Conservation (phyloP, 2,888 invertebrate species). For the Pandemis cinnamomeana region DNA sequence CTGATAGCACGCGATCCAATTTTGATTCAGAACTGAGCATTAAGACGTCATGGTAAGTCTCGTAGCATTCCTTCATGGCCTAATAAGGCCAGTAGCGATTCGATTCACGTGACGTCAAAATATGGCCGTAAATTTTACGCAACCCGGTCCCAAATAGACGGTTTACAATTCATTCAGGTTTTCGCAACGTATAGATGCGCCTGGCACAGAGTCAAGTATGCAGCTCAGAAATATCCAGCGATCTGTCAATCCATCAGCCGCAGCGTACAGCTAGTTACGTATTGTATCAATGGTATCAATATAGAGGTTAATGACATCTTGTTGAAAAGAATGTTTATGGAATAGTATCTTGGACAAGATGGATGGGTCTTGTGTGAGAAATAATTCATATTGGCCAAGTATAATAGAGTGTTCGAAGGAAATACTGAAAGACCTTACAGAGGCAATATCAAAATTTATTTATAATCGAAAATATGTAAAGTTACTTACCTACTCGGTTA, state of each 20-base stretch:
- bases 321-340: neutral
- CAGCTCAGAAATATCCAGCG: slow-evolving; percentile 40
- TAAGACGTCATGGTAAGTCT: too few species aligned
- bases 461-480: too few species aligned
- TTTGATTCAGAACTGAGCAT: too few species aligned
- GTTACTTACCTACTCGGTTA: too few species aligned
- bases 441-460: too few species aligned
- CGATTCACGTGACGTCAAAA: neutral
- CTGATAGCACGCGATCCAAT: too few species aligned
- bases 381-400: too few species aligned
- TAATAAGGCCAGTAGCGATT: neutral
- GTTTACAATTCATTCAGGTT: slow-evolving; percentile 41
- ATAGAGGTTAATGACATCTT: slow-evolving; percentile 2
- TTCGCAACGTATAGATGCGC: slow-evolving; percentile 49
- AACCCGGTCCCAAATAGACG: slow-evolving; percentile 25
- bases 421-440: too few species aligned
- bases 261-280: neutral
- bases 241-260: slow-evolving; percentile 32
- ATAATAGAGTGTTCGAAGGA: too few species aligned
- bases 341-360: neutral
- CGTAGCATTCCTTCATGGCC: neutral
- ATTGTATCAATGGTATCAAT: slow-evolving; percentile 33
- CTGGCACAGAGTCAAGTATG: slow-evolving; percentile 61
- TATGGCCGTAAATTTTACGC: slow-evolving; percentile 14
- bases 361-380: too few species aligned